phyloP scores from a whole-genome alignment of 2,113 vertebrate genomes.

The Spheniscus mendiculus region DNA sequence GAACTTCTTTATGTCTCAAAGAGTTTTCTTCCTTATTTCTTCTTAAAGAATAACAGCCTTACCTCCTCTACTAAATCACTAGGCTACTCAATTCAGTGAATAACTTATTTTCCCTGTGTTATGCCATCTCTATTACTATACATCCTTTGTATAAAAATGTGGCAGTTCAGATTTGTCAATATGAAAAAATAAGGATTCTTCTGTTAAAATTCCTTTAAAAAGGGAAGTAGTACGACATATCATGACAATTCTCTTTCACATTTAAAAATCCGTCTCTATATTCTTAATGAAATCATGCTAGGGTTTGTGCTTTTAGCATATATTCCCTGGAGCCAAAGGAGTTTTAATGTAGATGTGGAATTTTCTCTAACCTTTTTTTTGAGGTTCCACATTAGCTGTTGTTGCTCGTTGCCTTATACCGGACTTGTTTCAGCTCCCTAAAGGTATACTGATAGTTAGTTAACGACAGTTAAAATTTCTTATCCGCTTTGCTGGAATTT shows the following conservation, averaged over 20 bases:
- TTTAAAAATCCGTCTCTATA: not conserved
- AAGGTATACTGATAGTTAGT: not conserved
- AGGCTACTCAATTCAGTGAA: not conserved
- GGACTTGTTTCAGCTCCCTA: not conserved
- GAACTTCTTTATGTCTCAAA: not conserved
- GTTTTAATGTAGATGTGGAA: not conserved
- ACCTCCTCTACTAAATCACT: not conserved
- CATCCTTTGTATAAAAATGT: not conserved
- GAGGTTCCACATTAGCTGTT: not conserved
- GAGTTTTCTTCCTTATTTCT: not conserved
- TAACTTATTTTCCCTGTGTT: not conserved
- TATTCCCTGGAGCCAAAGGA: not conserved
- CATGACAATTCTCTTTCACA: not conserved
- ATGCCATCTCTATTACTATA: not conserved
- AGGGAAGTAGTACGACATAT: not conserved
- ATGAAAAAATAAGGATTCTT: not conserved
- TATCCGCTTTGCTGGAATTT: not conserved
- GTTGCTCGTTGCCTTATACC: not conserved
- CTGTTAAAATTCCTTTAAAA: not conserved
- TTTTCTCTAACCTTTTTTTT: not conserved
- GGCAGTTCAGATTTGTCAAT: not conserved
- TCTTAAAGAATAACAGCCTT: not conserved
- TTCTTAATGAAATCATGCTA: not conserved
- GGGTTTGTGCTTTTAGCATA: not conserved
- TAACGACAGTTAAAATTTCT: not conserved